phyloP scores from a whole-genome alignment of 2,113 vertebrate species.

The Ailuropoda melanoleuca region DNA sequence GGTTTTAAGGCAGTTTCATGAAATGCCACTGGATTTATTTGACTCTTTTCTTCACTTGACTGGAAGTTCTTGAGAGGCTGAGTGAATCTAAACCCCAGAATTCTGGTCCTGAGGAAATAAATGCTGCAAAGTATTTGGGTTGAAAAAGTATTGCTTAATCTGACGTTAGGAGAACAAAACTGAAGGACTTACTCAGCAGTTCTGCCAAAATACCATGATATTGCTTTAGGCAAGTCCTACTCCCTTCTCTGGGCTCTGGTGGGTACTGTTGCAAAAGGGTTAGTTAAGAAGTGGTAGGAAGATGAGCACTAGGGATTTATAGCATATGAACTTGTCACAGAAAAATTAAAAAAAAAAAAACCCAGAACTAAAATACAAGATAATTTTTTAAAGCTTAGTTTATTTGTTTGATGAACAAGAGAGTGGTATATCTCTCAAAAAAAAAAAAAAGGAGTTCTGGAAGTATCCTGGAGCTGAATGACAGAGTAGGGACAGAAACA shows the following conservation, averaged over 20 bases:
- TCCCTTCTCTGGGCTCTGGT: not conserved
- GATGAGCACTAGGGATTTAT: not conserved
- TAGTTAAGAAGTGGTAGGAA: not conserved
- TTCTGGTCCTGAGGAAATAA: not conserved
- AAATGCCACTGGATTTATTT: conserved; percentile 37
- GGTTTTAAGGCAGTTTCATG: conserved; percentile 22
- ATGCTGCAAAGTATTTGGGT: not conserved
- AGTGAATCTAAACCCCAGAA: conserved; percentile 3
- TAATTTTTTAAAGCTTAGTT: not conserved
- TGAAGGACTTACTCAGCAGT: conserved; percentile 19
- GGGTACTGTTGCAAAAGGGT: not conserved
- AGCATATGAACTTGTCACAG: not conserved
- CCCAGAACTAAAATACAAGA: not conserved
- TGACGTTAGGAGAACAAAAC: conserved; percentile 2
- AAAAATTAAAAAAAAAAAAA: not conserved
- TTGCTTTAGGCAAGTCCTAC: not conserved
- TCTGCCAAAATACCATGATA: not conserved
- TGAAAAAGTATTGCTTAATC: conserved; percentile 25
- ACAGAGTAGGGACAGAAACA: not conserved
- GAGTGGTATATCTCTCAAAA: not conserved
- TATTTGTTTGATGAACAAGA: not conserved
- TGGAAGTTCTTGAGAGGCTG: not conserved
- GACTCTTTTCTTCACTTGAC: conserved; percentile 42
- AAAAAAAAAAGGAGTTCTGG: not conserved
- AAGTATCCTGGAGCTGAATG: not conserved